Evolutionary conservation across 2,888 invertebrate species (phyloP).

Genomic region (Apodemia duryi): DNA sequence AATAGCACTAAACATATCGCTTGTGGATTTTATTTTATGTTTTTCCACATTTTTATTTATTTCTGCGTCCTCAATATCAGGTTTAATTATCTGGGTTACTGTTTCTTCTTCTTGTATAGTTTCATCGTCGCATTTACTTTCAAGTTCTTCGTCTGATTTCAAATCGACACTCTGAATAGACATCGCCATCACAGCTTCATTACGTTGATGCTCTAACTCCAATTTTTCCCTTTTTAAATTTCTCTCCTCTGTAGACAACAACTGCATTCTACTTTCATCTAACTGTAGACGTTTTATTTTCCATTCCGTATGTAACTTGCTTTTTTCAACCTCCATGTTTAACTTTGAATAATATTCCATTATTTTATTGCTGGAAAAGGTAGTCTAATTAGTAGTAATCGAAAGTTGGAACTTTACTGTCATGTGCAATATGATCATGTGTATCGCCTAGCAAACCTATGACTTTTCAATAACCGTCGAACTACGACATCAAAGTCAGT

Average conservation of each 20-base stretch:
- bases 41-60: slow-evolving; percentile 31
- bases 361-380: slow-evolving; percentile 73
- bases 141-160: slow-evolving; percentile 42
- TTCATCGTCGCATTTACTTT: slow-evolving; percentile 23
- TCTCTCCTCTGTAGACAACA: slow-evolving; percentile 71
- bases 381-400: neutral
- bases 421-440: no score
- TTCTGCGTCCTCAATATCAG: slow-evolving; percentile 15
- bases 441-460: no score
- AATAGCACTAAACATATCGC: slow-evolving; percentile 53
- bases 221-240: slow-evolving; percentile 77
- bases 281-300: slow-evolving; percentile 70
- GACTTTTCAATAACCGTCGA: no score
- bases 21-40: slow-evolving; percentile 42
- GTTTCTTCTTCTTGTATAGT: slow-evolving; percentile 31
- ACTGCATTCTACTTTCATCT: slow-evolving; percentile 64
- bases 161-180: slow-evolving; percentile 51
- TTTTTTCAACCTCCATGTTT: slow-evolving; percentile 78
- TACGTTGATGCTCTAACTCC: slow-evolving; percentile 61
- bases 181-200: slow-evolving; percentile 60
- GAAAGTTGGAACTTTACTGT: no score
- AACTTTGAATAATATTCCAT: slow-evolving; percentile 83
- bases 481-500: no score
- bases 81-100: neutral
- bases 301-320: slow-evolving; percentile 78